Evolutionary conservation across 2,797 vertebrate genomes (phyloP).

Genomic region (Iguana delicatissima): DNA sequence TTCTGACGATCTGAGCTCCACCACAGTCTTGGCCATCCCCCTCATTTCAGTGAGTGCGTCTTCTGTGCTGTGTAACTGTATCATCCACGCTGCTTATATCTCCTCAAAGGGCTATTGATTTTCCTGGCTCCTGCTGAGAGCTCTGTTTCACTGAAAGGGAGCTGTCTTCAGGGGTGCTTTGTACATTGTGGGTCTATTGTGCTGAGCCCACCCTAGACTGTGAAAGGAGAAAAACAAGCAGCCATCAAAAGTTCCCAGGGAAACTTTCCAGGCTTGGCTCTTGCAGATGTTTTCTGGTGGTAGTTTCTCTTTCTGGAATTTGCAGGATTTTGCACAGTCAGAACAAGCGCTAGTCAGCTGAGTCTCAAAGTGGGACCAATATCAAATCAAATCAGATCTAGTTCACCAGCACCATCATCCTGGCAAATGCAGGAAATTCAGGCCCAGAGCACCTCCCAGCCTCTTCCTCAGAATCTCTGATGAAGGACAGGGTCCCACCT

Average conservation of each 20-base stretch:
- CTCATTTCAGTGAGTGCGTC: neutral
- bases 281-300: too few relatives aligned
- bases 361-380: neutral
- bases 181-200: neutral
- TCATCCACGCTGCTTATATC: conserved; percentile 53
- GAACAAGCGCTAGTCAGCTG: neutral
- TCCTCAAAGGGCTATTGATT: conserved; percentile 69
- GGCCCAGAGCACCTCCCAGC: neutral
- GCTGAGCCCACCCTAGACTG: conserved; percentile 12
- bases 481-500: neutral
- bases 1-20: conserved; percentile 8
- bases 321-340: neutral
- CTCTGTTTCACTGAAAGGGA: conserved; percentile 50
- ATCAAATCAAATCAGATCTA: neutral
- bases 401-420: too few relatives aligned
- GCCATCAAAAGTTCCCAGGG: neutral
- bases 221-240: neutral
- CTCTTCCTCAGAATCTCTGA: neutral
- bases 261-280: neutral
- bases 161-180: conserved; percentile 53
- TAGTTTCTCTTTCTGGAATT: neutral
- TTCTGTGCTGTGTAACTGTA: conserved; percentile 24
- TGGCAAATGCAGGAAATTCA: neutral
- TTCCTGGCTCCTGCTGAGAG: conserved; percentile 63
- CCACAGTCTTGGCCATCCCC: conserved; percentile 18